These are phyloP conservation scores for Cryptocephalus moraei DNA, from an alignment of 2,888 invertebrate species.

Conservation along the genomic window DNA sequence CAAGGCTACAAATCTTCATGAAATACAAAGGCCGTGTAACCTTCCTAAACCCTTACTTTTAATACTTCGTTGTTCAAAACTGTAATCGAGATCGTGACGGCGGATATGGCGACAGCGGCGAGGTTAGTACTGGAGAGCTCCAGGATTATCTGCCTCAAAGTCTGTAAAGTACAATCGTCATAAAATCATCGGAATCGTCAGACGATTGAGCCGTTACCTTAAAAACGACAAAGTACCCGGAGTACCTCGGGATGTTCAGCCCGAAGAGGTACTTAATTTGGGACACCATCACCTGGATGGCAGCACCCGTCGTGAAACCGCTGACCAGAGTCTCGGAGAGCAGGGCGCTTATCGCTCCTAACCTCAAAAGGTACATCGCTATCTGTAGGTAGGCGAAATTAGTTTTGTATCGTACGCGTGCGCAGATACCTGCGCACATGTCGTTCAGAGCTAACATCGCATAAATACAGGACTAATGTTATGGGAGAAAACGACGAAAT, in stretches of 20 bases:
- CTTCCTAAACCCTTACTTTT: not conserved
- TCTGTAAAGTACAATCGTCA: constrained; percentile 1
- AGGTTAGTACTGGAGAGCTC: constrained; percentile 1
- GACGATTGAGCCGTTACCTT: constrained; percentile 32
- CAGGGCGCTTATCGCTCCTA: constrained; percentile 50
- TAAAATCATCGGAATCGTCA: not conserved
- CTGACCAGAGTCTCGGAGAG: constrained; percentile 57
- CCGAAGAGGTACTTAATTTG: constrained; percentile 55
- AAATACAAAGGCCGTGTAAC: not conserved
- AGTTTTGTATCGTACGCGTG: not conserved
- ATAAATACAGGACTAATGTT: too few relatives aligned
- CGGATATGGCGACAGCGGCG: constrained; percentile 2
- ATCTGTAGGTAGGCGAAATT: constrained; percentile 37
- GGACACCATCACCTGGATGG: constrained; percentile 57
- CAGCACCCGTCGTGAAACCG: constrained; percentile 64
- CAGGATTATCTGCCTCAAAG: constrained; percentile 2
- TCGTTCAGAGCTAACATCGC: too few relatives aligned
- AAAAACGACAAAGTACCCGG: constrained; percentile 50
- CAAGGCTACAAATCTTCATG: too few relatives aligned
- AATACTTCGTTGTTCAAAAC: constrained; percentile 1
- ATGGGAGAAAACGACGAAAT: too few relatives aligned
- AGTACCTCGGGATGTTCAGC: constrained; percentile 43
- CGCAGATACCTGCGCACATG: too few relatives aligned
- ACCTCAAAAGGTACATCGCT: constrained; percentile 48
- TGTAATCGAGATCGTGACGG: constrained; percentile 1